phyloP scores from a whole-genome alignment of 2,113 vertebrate species.

The Pluvialis apricaria region DNA sequence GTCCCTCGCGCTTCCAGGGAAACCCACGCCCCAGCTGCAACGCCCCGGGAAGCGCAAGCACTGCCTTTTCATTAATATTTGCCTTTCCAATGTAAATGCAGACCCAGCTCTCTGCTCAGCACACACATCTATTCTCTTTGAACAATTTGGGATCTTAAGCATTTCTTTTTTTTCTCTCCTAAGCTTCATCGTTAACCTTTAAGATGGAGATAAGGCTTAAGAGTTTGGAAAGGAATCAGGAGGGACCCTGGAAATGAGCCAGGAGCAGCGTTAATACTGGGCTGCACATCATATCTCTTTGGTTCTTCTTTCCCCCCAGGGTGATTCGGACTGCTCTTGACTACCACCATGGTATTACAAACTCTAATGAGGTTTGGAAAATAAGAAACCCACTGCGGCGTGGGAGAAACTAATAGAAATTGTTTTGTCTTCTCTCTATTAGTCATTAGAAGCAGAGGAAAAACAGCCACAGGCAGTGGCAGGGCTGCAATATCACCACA shows the following conservation, averaged over 20 bases:
- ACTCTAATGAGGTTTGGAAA: slow-evolving; percentile 77
- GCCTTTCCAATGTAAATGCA: slow-evolving; percentile 25
- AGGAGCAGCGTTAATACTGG: slow-evolving; percentile 16
- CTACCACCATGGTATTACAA: slow-evolving; percentile 55
- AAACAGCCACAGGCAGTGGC: slow-evolving; percentile 67
- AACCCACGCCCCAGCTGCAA: background rate
- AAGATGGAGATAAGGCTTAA: slow-evolving; percentile 15
- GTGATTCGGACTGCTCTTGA: slow-evolving; percentile 56
- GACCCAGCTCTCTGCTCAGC: background rate
- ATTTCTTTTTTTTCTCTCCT: background rate
- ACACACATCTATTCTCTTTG: background rate
- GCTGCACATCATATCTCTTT: slow-evolving; percentile 41
- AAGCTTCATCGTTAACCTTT: slow-evolving; percentile 58
- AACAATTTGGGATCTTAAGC: slow-evolving; percentile 6
- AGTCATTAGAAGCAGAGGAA: slow-evolving; percentile 70
- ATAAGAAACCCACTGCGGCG: slow-evolving; percentile 65
- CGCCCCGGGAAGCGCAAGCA: background rate
- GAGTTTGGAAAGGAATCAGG: slow-evolving; percentile 40
- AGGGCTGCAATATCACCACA: slow-evolving; percentile 36
- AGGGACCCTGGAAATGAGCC: slow-evolving; percentile 36
- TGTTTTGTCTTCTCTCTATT: slow-evolving; percentile 71
- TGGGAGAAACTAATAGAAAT: slow-evolving; percentile 70
- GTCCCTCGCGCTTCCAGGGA: background rate
- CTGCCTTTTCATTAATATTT: slow-evolving; percentile 15
- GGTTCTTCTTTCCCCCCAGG: slow-evolving; percentile 23